These are phyloP conservation scores for Aelia acuminata DNA, from an alignment of 2,888 invertebrate genomes.

Conservation along the genomic window DNA sequence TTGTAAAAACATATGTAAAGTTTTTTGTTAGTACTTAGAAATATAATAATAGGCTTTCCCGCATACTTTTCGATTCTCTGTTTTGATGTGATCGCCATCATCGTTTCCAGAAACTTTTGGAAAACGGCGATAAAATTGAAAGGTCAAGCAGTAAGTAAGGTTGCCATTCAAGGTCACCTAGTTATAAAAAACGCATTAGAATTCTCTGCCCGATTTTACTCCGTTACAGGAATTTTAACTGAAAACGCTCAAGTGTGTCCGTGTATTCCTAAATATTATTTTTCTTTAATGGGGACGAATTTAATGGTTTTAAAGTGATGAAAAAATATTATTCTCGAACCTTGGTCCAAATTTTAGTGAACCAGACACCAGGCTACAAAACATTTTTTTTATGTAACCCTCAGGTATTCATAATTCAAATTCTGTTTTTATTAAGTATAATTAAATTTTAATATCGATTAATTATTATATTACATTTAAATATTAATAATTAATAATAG, in stretches of 20 bases:
- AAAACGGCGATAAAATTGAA: neutral
- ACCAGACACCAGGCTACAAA: neutral
- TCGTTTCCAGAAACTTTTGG: neutral
- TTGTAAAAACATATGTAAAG: neutral
- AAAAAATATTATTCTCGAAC: neutral
- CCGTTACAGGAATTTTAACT: neutral
- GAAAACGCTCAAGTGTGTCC: neutral
- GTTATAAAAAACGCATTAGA: neutral
- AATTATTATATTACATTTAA: too few relatives aligned
- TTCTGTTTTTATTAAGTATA: neutral
- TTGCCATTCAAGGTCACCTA: neutral
- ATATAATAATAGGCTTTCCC: neutral
- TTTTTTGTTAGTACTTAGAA: neutral
- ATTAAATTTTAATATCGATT: neutral
- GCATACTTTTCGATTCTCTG: neutral
- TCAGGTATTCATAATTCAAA: neutral
- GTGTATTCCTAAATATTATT: neutral
- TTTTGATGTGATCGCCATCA: neutral
- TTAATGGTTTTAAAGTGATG: neutral
- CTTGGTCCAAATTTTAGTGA: neutral
- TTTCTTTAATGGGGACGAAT: neutral
- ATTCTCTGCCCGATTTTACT: neutral
- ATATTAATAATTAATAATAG: too few relatives aligned
- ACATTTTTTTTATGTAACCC: neutral
- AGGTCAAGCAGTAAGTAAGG: neutral